Percentiles rank a stretch among this genome's conserved stretches.
phyloP scores from a whole-genome alignment of 2,888 invertebrate genomes.

The Cheilosia scutellata region DNA sequence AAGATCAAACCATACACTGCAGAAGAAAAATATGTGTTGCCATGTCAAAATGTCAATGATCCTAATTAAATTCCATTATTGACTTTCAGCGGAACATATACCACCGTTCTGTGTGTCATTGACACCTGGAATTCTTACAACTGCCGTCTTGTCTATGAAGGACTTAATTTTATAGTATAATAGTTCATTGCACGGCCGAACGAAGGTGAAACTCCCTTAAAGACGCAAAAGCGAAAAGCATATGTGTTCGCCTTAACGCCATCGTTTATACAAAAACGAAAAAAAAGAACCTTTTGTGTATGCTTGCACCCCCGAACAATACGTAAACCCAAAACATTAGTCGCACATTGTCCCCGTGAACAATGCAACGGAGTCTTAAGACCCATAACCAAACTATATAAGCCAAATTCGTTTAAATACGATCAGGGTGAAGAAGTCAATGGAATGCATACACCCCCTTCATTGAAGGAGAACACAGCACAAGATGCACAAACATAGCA shows the following conservation, averaged over 20 bases:
- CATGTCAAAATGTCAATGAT: conserved; percentile 2
- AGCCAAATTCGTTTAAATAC: conserved; percentile 18
- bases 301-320: conserved; percentile 74
- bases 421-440: conserved; percentile 73
- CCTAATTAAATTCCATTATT: background rate
- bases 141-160: conserved; percentile 17
- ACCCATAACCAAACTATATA: conserved; percentile 53
- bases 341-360: conserved; percentile 69
- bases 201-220: conserved; percentile 52
- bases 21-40: background rate
- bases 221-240: conserved; percentile 63
- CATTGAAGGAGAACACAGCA: conserved; percentile 33
- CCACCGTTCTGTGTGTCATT: conserved; percentile 51
- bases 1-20: background rate
- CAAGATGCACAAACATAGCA: conserved; percentile 63
- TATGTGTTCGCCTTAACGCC: conserved; percentile 70
- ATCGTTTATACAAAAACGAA: conserved; percentile 27
- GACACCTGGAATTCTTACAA: conserved; percentile 65
- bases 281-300: conserved; percentile 60
- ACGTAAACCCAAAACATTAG: conserved; percentile 68
- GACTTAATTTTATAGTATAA: conserved; percentile 16
- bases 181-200: conserved; percentile 55
- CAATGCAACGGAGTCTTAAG: conserved; percentile 60
- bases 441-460: conserved; percentile 71
- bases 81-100: conserved; percentile 11